Base-by-base conservation (phyloP, 2,797 vertebrate genomes). In the Protonibea diacanthus region DNA sequence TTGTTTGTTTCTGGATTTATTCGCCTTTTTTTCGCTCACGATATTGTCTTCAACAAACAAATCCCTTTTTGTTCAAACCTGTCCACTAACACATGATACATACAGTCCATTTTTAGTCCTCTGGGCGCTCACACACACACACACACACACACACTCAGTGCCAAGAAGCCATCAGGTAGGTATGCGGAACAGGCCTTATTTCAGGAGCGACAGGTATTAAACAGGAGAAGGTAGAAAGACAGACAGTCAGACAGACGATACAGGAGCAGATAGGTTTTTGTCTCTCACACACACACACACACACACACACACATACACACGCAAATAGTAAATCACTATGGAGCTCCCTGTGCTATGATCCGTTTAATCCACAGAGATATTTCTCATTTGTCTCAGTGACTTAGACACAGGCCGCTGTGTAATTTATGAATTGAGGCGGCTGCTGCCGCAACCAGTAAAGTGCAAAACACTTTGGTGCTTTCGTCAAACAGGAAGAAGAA, bases 321-420 rank as follows among this genome's bases (percentile, higher is more conserved):
- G 71, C 2, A 66, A 1, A 12, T 11, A 69, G 59, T 47, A 52
- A 72, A 78, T 65, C 38, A 64, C 44, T 38, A 20, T 0, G 44
- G 40, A 76, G 61, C n/a, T 13, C 18, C 33, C 8, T 69, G 78
- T 73, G 60, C 69, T 42, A 4, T 82, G 86, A 87, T 89, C 80
- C 72, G 3, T 73, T 86, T 88, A 89, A 88, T 89, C 86, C 86
- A 56, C 74, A n/a, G 11, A 87, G 77, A 83, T 88, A 82, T 86
- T 75, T 84, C 83, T 90, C 61, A 78, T 89, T 85, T 81, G 82
- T 85, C 84, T 85, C 71, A 56, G 40, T 0, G 71, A 53, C 55
- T 72, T 66, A 65, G 51, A 81, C 60, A 23, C 21, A 57, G 72
- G 47, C 12, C 57, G 17, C 45, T 6, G 74, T 74, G 76, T 78